Evolutionary conservation across 2,113 vertebrate species (phyloP).

Genomic region (Pollimyrus isidori): DNA sequence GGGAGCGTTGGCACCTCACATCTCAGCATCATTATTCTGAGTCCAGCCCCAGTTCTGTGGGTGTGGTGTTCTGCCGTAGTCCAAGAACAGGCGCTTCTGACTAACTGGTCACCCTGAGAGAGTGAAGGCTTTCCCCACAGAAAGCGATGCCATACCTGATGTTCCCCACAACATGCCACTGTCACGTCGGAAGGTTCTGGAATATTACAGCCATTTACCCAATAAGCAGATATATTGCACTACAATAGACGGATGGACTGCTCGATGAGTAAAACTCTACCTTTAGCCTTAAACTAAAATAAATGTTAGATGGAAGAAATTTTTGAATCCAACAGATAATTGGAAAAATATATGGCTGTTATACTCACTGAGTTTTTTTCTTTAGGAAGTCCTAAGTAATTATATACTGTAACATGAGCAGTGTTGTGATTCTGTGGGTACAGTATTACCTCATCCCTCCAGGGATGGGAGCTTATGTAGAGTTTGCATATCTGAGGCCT

Average conservation of each 20-base stretch:
- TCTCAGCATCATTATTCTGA: background rate
- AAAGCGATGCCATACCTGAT: background rate
- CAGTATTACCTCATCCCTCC: background rate
- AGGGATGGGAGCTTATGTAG: background rate
- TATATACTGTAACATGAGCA: background rate
- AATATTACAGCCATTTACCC: background rate
- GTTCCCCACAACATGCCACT: background rate
- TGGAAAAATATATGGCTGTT: background rate
- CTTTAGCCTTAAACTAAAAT: background rate
- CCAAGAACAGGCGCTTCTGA: background rate
- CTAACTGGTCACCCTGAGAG: background rate
- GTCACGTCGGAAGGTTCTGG: background rate
- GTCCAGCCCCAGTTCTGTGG: background rate
- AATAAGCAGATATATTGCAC: background rate
- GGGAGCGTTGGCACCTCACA: background rate
- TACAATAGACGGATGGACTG: background rate
- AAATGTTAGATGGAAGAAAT: background rate
- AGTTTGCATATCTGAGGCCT: background rate
- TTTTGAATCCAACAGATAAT: background rate
- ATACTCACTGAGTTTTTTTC: background rate
- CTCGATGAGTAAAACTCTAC: background rate
- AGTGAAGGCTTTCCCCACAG: background rate
- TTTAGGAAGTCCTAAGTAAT: background rate
- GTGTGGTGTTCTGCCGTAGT: background rate
- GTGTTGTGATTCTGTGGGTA: background rate